Base-by-base conservation (phyloP, 2,797 vertebrate genomes). In the Microctenopoma stevenorrisi region DNA sequence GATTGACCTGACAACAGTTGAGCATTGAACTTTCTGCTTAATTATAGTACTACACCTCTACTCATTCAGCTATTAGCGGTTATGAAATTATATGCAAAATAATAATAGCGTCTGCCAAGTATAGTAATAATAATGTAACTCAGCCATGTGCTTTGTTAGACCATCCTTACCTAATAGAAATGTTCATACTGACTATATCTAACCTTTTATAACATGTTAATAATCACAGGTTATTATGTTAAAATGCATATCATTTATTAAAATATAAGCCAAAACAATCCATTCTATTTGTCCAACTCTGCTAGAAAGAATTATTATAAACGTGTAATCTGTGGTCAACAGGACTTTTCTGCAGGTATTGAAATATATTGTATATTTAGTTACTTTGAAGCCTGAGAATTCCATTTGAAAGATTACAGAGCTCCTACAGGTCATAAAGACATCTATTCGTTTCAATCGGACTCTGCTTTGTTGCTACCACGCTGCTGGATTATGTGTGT, bases 351-450 rank as follows among this genome's bases (percentile, higher is more conserved):
- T 44, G 28, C 16, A 40, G 46, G 16, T 35, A 1, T 26, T 33
- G 26, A 50, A 49, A 28, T 37, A 37, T 11, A 37, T 37, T 4
- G 49, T 40, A 15, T 26, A 33, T 33, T 38, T 30, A 40, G 30
- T 38, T 38, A 14, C 49, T 53, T 52, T 68, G 46, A 63, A 57
- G 65, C 51, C 13, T 30, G 30, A 38, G 49, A 48, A 14, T n/a
- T 43, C 37, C 11, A 26, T 58, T 30, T n/a, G 37, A 52, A 7
- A 48, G 55, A 60, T 64, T 22, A 28, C 61, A 42, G 44, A 35
- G n/a, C 25, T 70, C 3, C 16, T 59, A 25, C 12, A 28, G 22
- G 25, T 69, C 50, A 70, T 50, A 35, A 52, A 68, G 46, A 52
- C 26, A 2, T 18, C 55, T 18, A 37, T 67, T 68, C 26, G 50